Percentiles rank a stretch among this genome's conserved stretches.
Conservation (phyloP, 1,140 invertebrate species). For the Brachionus rotundiformis region DNA sequence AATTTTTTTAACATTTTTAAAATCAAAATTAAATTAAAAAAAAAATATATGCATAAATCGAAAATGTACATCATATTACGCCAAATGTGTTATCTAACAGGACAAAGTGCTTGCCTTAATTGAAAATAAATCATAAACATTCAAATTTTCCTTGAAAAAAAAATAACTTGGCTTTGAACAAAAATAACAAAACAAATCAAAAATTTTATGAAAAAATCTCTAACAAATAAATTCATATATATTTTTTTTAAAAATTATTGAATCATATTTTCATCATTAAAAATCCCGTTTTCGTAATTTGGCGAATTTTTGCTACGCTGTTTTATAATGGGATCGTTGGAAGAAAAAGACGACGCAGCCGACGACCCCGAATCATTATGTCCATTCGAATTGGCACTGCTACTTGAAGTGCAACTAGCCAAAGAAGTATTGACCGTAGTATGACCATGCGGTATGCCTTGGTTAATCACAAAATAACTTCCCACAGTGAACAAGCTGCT, state of each 20-base stretch:
- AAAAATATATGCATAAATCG: neutral
- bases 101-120: neutral
- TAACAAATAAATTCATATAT: neutral
- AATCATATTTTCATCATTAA: conserved; percentile 37
- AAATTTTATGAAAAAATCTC: neutral
- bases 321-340: neutral
- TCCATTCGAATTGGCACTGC: conserved; percentile 24
- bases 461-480: conserved; percentile 41
- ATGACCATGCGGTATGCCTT: conserved; percentile 1
- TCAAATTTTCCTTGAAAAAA: neutral
- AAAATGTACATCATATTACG: neutral
- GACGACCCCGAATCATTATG: conserved; percentile 28
- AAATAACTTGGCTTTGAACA: neutral
- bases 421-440: conserved; percentile 12
- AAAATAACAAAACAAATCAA: neutral
- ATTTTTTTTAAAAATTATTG: conserved; percentile 19
- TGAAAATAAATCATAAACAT: neutral
- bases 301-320: conserved; percentile 6
- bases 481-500: conserved; percentile 24
- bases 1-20: neutral
- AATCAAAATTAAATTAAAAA: neutral
- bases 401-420: conserved; percentile 20
- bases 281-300: neutral
- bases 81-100: neutral
- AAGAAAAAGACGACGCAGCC: neutral